Conservation (phyloP, 1,140 invertebrate genomes). For the Cyclina sinensis region DNA sequence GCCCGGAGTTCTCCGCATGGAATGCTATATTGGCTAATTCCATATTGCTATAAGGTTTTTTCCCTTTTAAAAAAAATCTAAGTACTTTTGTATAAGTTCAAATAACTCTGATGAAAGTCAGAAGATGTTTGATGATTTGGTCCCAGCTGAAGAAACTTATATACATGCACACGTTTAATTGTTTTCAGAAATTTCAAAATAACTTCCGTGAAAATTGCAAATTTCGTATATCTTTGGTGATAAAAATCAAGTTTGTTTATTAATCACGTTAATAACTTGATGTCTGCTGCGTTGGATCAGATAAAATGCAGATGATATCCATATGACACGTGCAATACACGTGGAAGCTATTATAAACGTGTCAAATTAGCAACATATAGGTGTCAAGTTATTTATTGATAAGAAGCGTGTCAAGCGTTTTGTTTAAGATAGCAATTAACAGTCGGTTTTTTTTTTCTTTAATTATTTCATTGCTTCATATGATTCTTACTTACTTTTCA, state of each 20-base stretch:
- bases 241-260: no score
- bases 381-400: no score
- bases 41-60: neutral
- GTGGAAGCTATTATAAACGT: neutral
- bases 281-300: neutral
- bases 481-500: no score
- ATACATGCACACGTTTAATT: neutral
- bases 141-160: neutral
- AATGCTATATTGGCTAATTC: conserved; percentile 8
- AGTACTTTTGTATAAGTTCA: neutral
- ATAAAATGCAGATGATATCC: neutral
- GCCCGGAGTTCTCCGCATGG: neutral
- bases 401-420: no score
- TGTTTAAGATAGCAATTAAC: no score
- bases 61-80: neutral
- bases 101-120: neutral
- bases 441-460: no score
- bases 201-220: neutral
- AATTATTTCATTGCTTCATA: no score
- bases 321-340: neutral
- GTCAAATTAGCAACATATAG: no score
- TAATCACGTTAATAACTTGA: neutral
- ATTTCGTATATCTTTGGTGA: neutral
- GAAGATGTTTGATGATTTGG: neutral
- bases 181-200: neutral